Conservation (phyloP, 1,140 invertebrate genomes). For the Aphaenogaster rudis region DNA sequence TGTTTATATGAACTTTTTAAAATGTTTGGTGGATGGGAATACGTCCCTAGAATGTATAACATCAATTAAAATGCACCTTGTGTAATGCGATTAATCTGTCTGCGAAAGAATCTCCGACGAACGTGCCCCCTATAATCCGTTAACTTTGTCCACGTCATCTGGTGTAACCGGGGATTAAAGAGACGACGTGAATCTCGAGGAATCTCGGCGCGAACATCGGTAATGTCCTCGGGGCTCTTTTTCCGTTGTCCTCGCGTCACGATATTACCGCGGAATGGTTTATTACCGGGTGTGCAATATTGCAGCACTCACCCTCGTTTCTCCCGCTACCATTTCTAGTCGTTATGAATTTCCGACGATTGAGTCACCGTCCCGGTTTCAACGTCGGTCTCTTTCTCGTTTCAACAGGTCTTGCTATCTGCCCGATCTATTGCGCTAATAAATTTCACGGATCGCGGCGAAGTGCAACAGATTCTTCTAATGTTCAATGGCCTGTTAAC, state of each 20-base stretch:
- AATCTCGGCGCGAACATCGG: not conserved
- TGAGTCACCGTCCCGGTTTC: slow-evolving; percentile 21
- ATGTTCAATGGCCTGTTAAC: not conserved
- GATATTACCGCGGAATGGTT: slow-evolving; percentile 52
- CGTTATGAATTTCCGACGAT: slow-evolving; percentile 39
- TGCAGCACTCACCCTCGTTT: slow-evolving; percentile 27
- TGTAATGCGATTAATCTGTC: not conserved
- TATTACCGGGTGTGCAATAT: slow-evolving; percentile 50
- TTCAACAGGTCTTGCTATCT: slow-evolving; percentile 9
- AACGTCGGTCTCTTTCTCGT: not conserved
- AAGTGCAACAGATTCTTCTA: not conserved
- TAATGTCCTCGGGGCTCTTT: not conserved
- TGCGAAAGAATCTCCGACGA: not conserved
- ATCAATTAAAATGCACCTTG: no score
- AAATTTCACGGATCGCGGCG: not conserved
- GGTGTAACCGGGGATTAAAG: slow-evolving; percentile 1
- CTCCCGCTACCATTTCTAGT: slow-evolving; percentile 14
- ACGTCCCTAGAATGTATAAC: no score
- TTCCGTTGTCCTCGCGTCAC: slow-evolving; percentile 24
- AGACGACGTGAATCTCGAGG: not conserved
- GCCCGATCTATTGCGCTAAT: not conserved
- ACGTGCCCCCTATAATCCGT: slow-evolving; percentile 13
- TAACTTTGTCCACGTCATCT: slow-evolving; percentile 15
- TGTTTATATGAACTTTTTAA: no score
- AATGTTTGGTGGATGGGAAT: no score